phyloP scores from a whole-genome alignment of 1,140 invertebrate genomes.

The Cotesia vestalis region DNA sequence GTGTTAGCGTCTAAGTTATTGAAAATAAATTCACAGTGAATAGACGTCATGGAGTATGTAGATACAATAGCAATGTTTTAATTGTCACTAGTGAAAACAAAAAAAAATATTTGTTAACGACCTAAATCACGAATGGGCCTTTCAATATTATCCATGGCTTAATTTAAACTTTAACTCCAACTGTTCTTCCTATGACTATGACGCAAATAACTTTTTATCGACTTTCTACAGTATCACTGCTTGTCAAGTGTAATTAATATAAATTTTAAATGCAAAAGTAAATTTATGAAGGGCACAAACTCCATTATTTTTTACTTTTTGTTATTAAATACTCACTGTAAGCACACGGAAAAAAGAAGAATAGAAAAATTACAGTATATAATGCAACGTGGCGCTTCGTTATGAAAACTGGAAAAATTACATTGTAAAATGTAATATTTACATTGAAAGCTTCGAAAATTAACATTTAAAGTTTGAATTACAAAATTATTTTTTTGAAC shows the following conservation, averaged over 20 bases:
- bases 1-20: background rate
- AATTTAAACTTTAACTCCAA: slow-evolving; percentile 23
- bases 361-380: too few species aligned
- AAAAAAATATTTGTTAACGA: slow-evolving; percentile 42
- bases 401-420: too few species aligned
- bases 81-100: slow-evolving; percentile 38
- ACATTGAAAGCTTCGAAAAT: too few species aligned
- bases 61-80: slow-evolving; percentile 27
- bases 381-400: too few species aligned
- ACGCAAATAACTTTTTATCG: background rate
- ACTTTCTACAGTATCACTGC: background rate
- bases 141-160: slow-evolving; percentile 33
- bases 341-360: background rate
- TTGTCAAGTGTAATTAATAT: slow-evolving; percentile 11
- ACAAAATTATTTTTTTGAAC: too few species aligned
- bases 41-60: slow-evolving; percentile 13
- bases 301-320: slow-evolving; percentile 11
- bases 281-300: background rate
- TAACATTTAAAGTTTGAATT: too few species aligned
- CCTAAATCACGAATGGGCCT: slow-evolving; percentile 51
- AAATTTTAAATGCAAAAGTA: background rate
- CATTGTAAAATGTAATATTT: too few species aligned
- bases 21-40: background rate
- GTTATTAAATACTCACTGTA: background rate
- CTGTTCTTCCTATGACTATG: slow-evolving; percentile 6